Base-by-base conservation (phyloP, 64 coral and sea anemone species). In the Montipora foliosa region DNA sequence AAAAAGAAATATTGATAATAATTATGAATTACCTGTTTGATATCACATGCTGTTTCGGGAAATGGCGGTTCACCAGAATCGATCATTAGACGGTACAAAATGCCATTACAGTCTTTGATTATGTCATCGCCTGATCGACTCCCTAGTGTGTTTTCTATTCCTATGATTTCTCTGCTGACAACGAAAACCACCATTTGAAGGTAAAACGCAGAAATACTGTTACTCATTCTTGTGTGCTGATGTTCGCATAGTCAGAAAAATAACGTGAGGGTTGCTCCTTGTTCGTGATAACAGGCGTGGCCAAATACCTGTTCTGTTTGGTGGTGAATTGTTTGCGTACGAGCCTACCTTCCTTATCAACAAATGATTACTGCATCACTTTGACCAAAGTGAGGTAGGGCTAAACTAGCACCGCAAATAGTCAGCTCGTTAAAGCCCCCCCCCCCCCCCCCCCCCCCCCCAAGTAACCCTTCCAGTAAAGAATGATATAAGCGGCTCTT, bases 51-150 rank as follows among this genome's bases (percentile, higher is more conserved):
- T 3, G 82, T 86, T 21, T 16, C 44, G 7, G 82, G 82, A 67
- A 86, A 86, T 72, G 62, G 37, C 8, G 82, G 64, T 9, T 20
- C 64, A 10, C 82, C 82, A 0, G 44, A 49, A 68, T 86, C 82
- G 19, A 86, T 48, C 82, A 86, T 86, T 13, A 86, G 47, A 0
- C 82, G 82, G 47, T 86, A 86, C 16, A 71, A 29, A 71, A 86
- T 86, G 2, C 82, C 66, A 68, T 86, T 86, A 22, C 82, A 86
- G 46, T 86, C 82, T 48, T 86, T 86, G 7, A 86, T 71, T 8
- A 86, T 76, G 74, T 76, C 44, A 76, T 47, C 21, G 0, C 68
- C 68, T 21, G 68, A 71, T 22, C 68, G 17, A 4, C 8, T 57
- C 29, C 29, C 1, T 57, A 57, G 11, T 57, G 3, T 57, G 68